Percentiles rank a stretch among this genome's conserved stretches.
phyloP scores from a whole-genome alignment of 2,113 vertebrate species.

The Burhinus bistriatus region DNA sequence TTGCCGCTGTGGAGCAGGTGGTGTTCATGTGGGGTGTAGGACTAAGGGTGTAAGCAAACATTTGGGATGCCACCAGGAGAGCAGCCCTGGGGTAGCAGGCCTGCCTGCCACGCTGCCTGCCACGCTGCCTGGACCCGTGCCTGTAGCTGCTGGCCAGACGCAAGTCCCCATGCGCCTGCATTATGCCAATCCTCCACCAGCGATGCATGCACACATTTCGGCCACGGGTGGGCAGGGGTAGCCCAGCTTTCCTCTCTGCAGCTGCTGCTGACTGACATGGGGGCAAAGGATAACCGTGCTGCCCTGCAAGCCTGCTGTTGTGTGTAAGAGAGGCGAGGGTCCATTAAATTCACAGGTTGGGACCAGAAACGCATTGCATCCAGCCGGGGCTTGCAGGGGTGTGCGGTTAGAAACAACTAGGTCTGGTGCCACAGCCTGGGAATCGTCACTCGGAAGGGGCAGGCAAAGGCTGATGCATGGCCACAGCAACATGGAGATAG shows the following conservation, averaged over 20 bases:
- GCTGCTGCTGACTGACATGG: background rate
- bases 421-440: background rate
- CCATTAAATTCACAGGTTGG: background rate
- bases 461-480: background rate
- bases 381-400: background rate
- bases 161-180: fast-evolving
- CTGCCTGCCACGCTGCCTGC: background rate
- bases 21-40: background rate
- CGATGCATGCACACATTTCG: fast-evolving
- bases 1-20: background rate
- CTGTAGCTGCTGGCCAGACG: background rate
- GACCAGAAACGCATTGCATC: background rate
- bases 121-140: no score
- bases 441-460: background rate
- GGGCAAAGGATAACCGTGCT: background rate
- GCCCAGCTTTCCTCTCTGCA: background rate
- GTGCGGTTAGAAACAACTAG: background rate
- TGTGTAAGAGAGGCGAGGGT: fast-evolving
- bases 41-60: background rate
- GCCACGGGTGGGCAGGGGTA: background rate
- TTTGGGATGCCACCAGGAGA: background rate
- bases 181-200: fast-evolving
- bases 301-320: background rate
- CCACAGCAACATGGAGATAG: background rate
- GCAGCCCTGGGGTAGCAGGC: background rate